These are phyloP conservation scores for Dryoscopus gambensis DNA, from an alignment of 2,113 vertebrate genomes.

Conservation along the genomic window DNA sequence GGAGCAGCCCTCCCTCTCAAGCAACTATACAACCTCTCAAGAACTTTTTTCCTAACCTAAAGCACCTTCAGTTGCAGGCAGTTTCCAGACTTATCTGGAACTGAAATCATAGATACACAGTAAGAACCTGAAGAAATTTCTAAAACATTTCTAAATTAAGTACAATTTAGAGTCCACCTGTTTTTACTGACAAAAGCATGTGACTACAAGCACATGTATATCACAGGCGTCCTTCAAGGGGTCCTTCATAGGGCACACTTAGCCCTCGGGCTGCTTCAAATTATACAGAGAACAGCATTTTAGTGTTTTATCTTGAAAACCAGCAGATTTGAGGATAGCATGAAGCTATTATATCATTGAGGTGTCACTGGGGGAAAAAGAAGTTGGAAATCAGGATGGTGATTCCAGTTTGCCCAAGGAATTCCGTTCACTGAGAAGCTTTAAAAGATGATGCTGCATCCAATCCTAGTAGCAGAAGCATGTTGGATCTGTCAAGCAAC, in stretches of 20 bases:
- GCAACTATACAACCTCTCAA: background rate
- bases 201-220: accelerated
- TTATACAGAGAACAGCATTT: background rate
- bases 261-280: background rate
- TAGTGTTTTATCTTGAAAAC: background rate
- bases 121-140: background rate
- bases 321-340: background rate
- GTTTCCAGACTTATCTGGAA: background rate
- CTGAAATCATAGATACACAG: background rate
- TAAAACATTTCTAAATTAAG: background rate
- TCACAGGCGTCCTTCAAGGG: background rate
- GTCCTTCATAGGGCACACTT: background rate
- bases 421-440: background rate
- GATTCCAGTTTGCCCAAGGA: background rate
- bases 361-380: background rate
- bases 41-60: background rate
- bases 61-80: background rate
- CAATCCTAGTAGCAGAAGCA: background rate
- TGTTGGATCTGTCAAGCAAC: background rate
- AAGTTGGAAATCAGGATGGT: background rate
- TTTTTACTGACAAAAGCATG: background rate
- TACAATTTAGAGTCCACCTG: background rate
- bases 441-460: background rate
- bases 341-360: background rate
- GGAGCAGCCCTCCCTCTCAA: background rate